Conservation (phyloP, 2,888 invertebrate genomes). For the Callinectes sapidus region DNA sequence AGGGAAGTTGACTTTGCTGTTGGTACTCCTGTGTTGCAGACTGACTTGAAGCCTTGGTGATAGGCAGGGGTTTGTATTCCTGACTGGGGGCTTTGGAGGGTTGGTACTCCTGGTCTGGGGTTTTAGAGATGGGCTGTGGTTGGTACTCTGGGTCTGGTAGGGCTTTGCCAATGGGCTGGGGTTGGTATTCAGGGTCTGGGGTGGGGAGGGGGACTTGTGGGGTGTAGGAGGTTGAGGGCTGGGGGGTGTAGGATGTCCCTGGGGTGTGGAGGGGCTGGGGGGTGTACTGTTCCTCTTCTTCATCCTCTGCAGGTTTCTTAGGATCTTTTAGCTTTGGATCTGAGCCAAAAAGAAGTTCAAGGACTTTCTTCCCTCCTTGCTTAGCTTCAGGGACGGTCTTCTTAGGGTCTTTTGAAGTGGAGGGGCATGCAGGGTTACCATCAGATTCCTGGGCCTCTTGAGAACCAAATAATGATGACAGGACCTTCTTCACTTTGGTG, state of each 20-base stretch:
- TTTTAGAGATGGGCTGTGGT: conserved; percentile 7
- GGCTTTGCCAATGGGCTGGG: conserved; percentile 36
- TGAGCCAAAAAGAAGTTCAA: conserved; percentile 47
- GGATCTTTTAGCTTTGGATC: not conserved
- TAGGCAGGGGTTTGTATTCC: conserved; percentile 15
- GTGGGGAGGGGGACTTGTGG: not conserved
- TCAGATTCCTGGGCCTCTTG: not conserved
- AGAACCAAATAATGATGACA: conserved; percentile 28
- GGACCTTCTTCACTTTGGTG: not conserved
- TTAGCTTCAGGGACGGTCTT: not conserved
- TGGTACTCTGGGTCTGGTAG: not conserved
- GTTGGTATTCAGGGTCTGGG: conserved; percentile 33
- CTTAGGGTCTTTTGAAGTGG: not conserved
- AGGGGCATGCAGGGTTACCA: not conserved
- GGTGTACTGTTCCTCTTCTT: conserved; percentile 47
- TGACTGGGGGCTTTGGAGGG: not conserved
- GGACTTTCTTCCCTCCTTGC: not conserved
- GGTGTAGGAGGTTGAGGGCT: not conserved
- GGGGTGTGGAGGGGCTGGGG: conserved; percentile 44
- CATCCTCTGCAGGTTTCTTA: not conserved
- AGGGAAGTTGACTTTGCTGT: conserved; percentile 31
- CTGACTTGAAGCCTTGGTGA: not conserved
- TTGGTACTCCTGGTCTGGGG: conserved; percentile 37
- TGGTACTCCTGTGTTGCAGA: not conserved
- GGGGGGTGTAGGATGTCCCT: not conserved